These are phyloP conservation scores for Theocolax elegans DNA, from an alignment of 1,140 invertebrate genomes.

Conservation along the genomic window DNA sequence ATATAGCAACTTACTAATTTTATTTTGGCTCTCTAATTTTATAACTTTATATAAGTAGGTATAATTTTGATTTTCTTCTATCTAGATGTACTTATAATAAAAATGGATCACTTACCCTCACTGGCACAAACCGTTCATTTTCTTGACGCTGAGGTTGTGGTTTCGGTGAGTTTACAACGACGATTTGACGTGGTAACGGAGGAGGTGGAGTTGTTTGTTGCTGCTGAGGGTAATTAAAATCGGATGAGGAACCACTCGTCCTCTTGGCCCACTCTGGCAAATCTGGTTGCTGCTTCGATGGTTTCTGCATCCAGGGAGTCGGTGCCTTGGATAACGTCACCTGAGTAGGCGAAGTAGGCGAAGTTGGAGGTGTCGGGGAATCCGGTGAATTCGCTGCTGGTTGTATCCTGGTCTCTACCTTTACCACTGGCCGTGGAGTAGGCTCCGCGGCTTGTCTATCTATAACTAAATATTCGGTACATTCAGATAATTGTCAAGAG, in stretches of 20 bases:
- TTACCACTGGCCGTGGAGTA: constrained; percentile 42
- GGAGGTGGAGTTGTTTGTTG: constrained; percentile 22
- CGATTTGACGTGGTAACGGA: background rate
- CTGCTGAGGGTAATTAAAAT: constrained; percentile 40
- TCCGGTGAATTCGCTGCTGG: constrained; percentile 37
- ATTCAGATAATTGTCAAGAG: too few relatives aligned
- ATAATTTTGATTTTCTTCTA: too few relatives aligned
- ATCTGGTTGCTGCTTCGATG: constrained; percentile 61
- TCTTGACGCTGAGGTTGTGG: constrained; percentile 26
- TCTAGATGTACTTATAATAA: too few relatives aligned
- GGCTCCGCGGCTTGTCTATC: constrained; percentile 44
- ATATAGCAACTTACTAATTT: too few relatives aligned
- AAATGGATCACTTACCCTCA: constrained; percentile 59
- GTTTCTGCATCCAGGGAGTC: constrained; percentile 72
- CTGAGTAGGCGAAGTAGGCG: constrained; percentile 64
- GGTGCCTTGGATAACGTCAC: constrained; percentile 68
- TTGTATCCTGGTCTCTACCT: constrained; percentile 53
- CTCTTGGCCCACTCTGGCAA: constrained; percentile 66
- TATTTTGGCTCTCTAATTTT: too few relatives aligned
- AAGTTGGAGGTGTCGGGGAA: constrained; percentile 45
- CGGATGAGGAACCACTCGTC: constrained; percentile 44
- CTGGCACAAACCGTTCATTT: constrained; percentile 56
- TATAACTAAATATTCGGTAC: constrained; percentile 25
- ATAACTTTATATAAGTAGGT: too few relatives aligned
- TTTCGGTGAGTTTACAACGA: constrained; percentile 16